These are phyloP conservation scores for Drosophila sproati DNA, from an alignment of 1,140 invertebrate genomes.

Conservation along the genomic window DNA sequence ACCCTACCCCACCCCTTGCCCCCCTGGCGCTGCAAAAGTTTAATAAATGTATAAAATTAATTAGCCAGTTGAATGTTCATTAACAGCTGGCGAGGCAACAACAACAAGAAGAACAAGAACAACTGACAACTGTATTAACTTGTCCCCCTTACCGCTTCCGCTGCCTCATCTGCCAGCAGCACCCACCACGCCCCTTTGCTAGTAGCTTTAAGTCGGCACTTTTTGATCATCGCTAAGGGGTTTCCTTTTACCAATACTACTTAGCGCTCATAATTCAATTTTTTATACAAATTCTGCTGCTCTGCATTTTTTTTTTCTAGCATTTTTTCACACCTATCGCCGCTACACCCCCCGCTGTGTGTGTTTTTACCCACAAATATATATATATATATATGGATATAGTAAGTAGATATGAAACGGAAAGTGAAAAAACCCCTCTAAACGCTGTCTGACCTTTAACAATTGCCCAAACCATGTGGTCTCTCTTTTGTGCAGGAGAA, in stretches of 20 bases:
- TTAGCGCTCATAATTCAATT: constrained; percentile 25
- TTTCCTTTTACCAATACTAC: not conserved
- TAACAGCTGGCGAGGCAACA: constrained; percentile 69
- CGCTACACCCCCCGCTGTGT: constrained; percentile 44
- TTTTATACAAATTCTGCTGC: not conserved
- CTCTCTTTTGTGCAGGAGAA: constrained; percentile 42
- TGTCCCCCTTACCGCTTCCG: not conserved
- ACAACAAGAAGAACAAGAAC: constrained; percentile 8
- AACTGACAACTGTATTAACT: constrained; percentile 72
- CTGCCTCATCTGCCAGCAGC: too few species aligned
- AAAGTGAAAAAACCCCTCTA: constrained; percentile 65
- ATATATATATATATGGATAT: not conserved
- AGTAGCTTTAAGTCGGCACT: constrained; percentile 31
- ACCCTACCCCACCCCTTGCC: not conserved
- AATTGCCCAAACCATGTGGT: constrained; percentile 65
- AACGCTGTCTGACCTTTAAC: constrained; percentile 66
- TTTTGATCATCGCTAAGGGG: constrained; percentile 19
- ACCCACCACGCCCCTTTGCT: constrained; percentile 22
- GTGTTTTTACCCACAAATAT: constrained; percentile 12
- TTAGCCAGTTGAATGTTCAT: constrained; percentile 83
- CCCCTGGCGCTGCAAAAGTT: constrained; percentile 54
- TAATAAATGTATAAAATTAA: constrained; percentile 84
- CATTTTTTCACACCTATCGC: constrained; percentile 66
- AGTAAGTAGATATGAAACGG: constrained; percentile 28
- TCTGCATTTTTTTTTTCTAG: not conserved